Base-by-base conservation (phyloP, 2,797 vertebrate species). In the Myioborus miniatus region DNA sequence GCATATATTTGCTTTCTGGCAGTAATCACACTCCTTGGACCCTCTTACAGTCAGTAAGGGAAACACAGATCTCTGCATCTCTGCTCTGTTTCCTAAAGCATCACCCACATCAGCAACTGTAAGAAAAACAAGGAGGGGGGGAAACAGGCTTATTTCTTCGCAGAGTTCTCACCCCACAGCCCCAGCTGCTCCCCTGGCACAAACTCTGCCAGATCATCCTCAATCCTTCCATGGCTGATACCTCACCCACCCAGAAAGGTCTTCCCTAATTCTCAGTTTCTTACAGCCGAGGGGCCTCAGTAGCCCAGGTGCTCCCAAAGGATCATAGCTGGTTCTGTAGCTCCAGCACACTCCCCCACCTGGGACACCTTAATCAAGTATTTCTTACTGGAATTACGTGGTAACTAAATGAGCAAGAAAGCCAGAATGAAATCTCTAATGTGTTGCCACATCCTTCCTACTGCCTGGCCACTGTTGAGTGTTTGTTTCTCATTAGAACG, bases 61-160 rank as follows among this genome's bases (percentile, higher is more conserved):
- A 70, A 85, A 43, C 2, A 14, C n/a, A 72, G 29, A 52, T 12
- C 37, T 58, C 59, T 16, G 71, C 10, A 65, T 22, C 13, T 59
- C 77, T 65, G 21, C 24, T 77, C 30, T 43, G 9, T 60, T 71
- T 87, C 65, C 62, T 59, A 37, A 80, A 74, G n/a, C 9, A 37
- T 55, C 16, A 6, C 6, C 32, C 27, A 37, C 19, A 58, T 30
- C 22, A 89, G 13, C 7, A 3, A 29, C 37, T 56, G 16, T 12
- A n/a, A 47, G 9, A 18, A 78, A 69, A 62, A 59, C 2, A 36
- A 50, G 3, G 21, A 9, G 1, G 2, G 1, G 0, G 2, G 0
- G 1, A 2, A 3, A 11, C 17, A 17, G 8, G 1, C 9, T 58
- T 24, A 17, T 46, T 84, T 84, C 37, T 62, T 81, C 17, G 13